phyloP scores from a whole-genome alignment of 2,888 invertebrate genomes.

The Tachina lurida region DNA sequence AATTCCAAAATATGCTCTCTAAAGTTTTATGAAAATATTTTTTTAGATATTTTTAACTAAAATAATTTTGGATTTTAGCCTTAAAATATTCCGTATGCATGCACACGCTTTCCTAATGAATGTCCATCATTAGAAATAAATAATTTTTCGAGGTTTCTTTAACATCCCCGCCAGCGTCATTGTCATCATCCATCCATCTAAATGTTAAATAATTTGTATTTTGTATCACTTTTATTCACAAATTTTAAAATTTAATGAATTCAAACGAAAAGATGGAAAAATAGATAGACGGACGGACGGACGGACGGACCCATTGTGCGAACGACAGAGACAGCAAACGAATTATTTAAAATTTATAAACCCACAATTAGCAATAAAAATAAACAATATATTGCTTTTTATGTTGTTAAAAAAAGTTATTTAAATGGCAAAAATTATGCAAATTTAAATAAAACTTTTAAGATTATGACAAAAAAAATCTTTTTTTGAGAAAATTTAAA shows the following conservation, averaged over 20 bases:
- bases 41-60: too few relatives aligned
- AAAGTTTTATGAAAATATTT: background rate
- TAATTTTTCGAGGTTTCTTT: slow-evolving; percentile 45
- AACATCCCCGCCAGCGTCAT: slow-evolving; percentile 3
- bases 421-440: slow-evolving; percentile 58
- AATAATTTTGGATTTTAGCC: background rate
- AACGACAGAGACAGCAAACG: slow-evolving; percentile 40
- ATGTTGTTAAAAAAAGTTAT: slow-evolving; percentile 47
- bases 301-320: too few relatives aligned
- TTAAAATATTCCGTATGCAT: slow-evolving; percentile 30
- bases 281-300: slow-evolving; percentile 3
- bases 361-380: slow-evolving; percentile 52
- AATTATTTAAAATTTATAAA: slow-evolving; percentile 56
- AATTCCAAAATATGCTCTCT: background rate
- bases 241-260: slow-evolving; percentile 29
- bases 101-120: slow-evolving; percentile 66
- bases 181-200: slow-evolving; percentile 33
- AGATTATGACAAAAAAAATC: slow-evolving; percentile 41
- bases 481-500: slow-evolving; percentile 48
- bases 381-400: slow-evolving; percentile 35
- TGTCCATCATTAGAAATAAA: slow-evolving; percentile 54
- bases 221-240: slow-evolving; percentile 7
- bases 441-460: slow-evolving; percentile 53
- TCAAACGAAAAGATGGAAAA: slow-evolving; percentile 38
- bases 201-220: slow-evolving; percentile 54